A percentile compares a stretch with the other conserved stretches of the same genome.
phyloP scores from a whole-genome alignment of 2,113 vertebrate species.

The Leucoraja erinaceus region DNA sequence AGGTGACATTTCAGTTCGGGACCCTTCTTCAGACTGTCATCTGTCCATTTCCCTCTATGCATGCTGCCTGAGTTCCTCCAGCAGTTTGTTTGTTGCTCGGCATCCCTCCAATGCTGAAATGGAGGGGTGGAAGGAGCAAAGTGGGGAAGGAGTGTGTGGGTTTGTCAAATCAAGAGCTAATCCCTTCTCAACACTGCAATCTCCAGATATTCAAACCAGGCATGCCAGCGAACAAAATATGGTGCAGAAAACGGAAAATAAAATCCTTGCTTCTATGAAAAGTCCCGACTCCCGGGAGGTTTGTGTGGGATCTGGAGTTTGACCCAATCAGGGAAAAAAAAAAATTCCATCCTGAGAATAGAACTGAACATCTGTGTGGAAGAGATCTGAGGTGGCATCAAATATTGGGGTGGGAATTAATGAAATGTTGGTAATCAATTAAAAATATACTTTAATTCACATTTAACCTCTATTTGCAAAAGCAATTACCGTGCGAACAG shows the following conservation, averaged over 20 bases:
- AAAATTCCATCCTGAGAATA: not conserved
- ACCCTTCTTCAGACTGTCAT: too few relatives aligned
- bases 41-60: too few relatives aligned
- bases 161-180: too few relatives aligned
- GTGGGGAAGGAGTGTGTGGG: too few relatives aligned
- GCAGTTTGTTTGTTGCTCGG: not conserved
- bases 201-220: not conserved
- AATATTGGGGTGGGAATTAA: conserved; percentile 1
- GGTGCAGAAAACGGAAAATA: not conserved
- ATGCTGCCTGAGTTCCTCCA: too few relatives aligned
- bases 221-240: not conserved
- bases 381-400: not conserved
- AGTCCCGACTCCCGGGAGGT: not conserved
- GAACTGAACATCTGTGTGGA: conserved; percentile 14
- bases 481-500: conserved; percentile 26
- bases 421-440: conserved; percentile 38
- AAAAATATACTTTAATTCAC: conserved; percentile 34
- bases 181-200: not conserved
- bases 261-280: not conserved
- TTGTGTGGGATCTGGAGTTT: not conserved
- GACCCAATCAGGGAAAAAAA: not conserved
- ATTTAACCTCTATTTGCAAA: conserved; percentile 39
- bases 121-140: too few relatives aligned
- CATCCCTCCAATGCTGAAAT: too few relatives aligned
- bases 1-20: too few relatives aligned